Percentiles rank a stretch among this genome's conserved stretches.
Conservation (phyloP, 2,888 invertebrate species). For the Drosophila yooni region DNA sequence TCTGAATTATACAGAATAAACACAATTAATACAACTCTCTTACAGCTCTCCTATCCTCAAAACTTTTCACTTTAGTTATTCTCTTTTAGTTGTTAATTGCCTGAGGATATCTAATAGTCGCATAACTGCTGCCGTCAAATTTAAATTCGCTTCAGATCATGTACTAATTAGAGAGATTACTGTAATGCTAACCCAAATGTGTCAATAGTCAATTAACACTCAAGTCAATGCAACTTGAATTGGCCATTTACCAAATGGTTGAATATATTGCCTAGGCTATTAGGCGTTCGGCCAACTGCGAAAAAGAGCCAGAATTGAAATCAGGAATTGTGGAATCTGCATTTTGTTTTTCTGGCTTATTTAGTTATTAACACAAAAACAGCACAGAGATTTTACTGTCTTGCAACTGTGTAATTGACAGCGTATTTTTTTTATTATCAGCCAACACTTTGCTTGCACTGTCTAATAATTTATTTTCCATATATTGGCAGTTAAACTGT, state of each 20-base stretch:
- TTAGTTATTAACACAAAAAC: conserved; percentile 55
- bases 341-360: conserved; percentile 31
- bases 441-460: conserved; percentile 1
- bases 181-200: conserved; percentile 2
- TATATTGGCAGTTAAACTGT: conserved; percentile 24
- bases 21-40: background rate
- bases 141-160: background rate
- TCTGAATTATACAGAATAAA: background rate
- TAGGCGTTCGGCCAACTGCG: conserved; percentile 36
- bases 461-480: conserved; percentile 53
- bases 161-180: conserved; percentile 11
- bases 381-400: conserved; percentile 31
- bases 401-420: conserved; percentile 49
- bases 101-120: background rate
- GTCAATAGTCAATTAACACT: conserved; percentile 26
- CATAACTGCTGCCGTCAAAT: background rate
- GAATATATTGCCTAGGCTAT: conserved; percentile 24
- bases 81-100: background rate
- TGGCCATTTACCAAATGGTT: background rate
- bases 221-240: conserved; percentile 6
- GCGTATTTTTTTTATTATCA: conserved; percentile 14
- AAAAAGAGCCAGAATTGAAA: conserved; percentile 38
- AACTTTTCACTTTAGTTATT: background rate
- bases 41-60: background rate
- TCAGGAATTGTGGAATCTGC: conserved; percentile 37